phyloP scores from a whole-genome alignment of 1,140 invertebrate genomes.

The Zaprionus kolodkinae region DNA sequence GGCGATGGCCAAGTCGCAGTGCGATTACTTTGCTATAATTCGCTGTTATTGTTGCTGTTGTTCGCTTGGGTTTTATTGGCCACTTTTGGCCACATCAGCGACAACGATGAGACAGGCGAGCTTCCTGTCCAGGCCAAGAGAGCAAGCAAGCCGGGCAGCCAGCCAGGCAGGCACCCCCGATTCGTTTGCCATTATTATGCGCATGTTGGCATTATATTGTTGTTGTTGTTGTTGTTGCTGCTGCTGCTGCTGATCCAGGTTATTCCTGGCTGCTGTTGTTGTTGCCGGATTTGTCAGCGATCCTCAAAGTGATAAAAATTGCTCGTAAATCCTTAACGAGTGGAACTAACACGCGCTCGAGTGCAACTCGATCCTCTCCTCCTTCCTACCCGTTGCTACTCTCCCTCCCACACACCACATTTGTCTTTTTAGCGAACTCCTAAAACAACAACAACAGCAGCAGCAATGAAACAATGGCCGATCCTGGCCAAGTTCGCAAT shows the following conservation, averaged over 20 bases:
- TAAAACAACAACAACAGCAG: conserved; percentile 41
- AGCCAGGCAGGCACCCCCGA: conserved; percentile 29
- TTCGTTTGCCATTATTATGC: conserved; percentile 79
- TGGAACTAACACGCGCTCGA: conserved; percentile 79
- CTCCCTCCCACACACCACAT: conserved; percentile 55
- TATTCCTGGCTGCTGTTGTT: conserved; percentile 57
- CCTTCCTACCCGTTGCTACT: background rate
- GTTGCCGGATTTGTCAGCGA: conserved; percentile 84
- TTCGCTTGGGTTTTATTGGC: conserved; percentile 77
- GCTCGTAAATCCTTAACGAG: conserved; percentile 84
- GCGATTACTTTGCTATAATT: conserved; percentile 81
- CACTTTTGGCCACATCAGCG: conserved; percentile 83
- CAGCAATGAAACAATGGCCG: conserved; percentile 73
- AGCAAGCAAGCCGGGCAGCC: background rate
- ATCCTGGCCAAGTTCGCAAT: conserved; percentile 65
- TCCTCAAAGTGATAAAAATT: conserved; percentile 84
- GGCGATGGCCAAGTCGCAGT: conserved; percentile 47
- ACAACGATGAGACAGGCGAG: conserved; percentile 80
- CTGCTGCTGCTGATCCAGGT: conserved; percentile 50
- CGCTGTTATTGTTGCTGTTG: conserved; percentile 60
- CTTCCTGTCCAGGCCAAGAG: conserved; percentile 56
- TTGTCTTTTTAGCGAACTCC: conserved; percentile 73
- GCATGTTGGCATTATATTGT: conserved; percentile 74
- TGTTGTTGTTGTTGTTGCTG: conserved; percentile 48
- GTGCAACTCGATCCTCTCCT: conserved; percentile 12